Evolutionary conservation across 2,797 vertebrate genomes (phyloP).

Genomic region (Oreonectes daqikongensis): DNA sequence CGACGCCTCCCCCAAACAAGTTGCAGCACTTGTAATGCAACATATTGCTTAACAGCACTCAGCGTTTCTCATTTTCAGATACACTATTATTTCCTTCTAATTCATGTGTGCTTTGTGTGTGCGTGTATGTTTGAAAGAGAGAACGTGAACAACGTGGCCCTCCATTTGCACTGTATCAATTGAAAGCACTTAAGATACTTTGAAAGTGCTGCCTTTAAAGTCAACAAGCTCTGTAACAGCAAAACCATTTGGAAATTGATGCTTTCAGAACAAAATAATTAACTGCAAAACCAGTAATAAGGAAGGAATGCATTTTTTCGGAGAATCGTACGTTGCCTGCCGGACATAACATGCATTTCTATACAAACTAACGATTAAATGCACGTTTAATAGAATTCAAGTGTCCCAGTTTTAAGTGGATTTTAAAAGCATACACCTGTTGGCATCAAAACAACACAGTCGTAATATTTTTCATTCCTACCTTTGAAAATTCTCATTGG

Average conservation of each 20-base stretch:
- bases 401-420: background rate
- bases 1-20: background rate
- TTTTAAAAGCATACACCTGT: conserved; percentile 1
- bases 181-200: conserved; percentile 23
- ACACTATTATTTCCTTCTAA: background rate
- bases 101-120: background rate
- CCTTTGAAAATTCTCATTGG: conserved; percentile 20
- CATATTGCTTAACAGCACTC: background rate
- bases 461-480: conserved; percentile 29
- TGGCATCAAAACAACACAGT: conserved; percentile 21
- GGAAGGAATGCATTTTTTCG: background rate
- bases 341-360: background rate
- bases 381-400: background rate
- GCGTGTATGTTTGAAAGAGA: background rate
- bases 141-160: background rate
- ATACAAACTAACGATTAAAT: background rate
- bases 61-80: background rate
- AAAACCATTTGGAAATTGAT: conserved; percentile 8
- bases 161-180: background rate
- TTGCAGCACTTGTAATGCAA: background rate
- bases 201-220: conserved; percentile 4
- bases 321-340: background rate
- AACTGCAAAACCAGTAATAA: background rate
- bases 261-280: conserved; percentile 21
- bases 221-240: conserved; percentile 8